Evolutionary conservation across 2,113 vertebrate genomes (phyloP), one percentile per base, ranked within the genome.

Genomic region (Colaptes auratus): DNA sequence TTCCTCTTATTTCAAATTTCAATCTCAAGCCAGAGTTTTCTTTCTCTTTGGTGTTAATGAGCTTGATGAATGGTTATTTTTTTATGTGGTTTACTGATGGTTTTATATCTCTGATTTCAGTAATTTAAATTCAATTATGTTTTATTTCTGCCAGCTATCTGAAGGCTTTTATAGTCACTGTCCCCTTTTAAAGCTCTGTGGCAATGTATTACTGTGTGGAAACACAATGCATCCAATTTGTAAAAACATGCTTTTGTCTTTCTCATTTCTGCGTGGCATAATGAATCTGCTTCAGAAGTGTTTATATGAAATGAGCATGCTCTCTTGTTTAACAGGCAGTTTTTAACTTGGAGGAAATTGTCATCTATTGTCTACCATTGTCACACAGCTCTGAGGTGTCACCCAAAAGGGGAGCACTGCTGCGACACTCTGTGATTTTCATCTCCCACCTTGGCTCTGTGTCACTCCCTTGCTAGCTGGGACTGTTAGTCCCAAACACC

Each of bases 101-200:
- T 67, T 95, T 81, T 79, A 25, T 67, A 89, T 88, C 31, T 35
- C 35, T 46, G 8, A 67, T 89, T 92, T 83, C 59, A 60, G 73
- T 67, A 75, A 88, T 94, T 79, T 85, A 89, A 94, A 89, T 74
- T 74, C 63, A 79, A 53, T 82, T 95, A 42, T 4, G 1, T 73
- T 91, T 88, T 42, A 64, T 84, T 94, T 94, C 65, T 79, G 86
- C 86, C 77, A 88, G 70, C 28, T 82, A 7, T 64, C 33, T 83
- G 64, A 86, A 82, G 58, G 31, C 15, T 84, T 94, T 91, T 75
- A 64, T 5, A 33, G 61, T 71, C 55, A 31, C 31, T 65, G 12
- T 74, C 64, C 60, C 58, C 61, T 87, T 87, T 81, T 77, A 77
- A 31, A 93, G 7, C 56, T 80, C 59, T 46, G 24, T 70, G 76